Percentiles rank a stretch among this genome's conserved stretches.
Evolutionary conservation across 1,140 invertebrate species (phyloP).

Genomic region (Bombus balteatus): DNA sequence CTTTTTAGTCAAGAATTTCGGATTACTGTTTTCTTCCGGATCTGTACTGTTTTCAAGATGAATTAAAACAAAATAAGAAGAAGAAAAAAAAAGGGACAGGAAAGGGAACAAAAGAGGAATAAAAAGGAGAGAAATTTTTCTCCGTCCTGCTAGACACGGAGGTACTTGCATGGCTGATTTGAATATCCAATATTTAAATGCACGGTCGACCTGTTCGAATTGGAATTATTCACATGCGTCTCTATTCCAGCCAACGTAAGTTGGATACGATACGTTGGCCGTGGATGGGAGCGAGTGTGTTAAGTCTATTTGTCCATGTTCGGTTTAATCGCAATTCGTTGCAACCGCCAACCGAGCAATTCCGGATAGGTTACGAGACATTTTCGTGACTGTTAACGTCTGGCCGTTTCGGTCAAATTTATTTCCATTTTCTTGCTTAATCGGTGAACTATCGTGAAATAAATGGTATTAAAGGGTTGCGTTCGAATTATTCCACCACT

Average conservation of each 20-base stretch:
- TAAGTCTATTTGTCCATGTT: conserved; percentile 30
- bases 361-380: background rate
- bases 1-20: background rate
- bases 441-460: background rate
- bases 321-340: conserved; percentile 30
- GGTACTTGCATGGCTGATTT: conserved; percentile 27
- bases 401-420: background rate
- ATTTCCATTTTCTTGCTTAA: background rate
- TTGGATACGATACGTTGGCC: conserved; percentile 19
- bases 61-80: background rate
- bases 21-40: background rate
- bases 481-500: background rate
- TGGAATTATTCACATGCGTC: conserved; percentile 37
- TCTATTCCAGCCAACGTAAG: conserved; percentile 25
- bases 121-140: background rate
- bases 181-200: conserved; percentile 48
- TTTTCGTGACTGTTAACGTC: background rate
- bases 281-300: background rate
- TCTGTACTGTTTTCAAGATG: background rate
- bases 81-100: background rate
- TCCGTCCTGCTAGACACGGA: too few relatives aligned
- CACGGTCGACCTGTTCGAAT: conserved; percentile 31
- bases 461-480: background rate
- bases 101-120: background rate
- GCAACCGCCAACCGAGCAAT: background rate